Base-by-base conservation (phyloP, 2,888 invertebrate genomes). In the Sarcophaga variegata region DNA sequence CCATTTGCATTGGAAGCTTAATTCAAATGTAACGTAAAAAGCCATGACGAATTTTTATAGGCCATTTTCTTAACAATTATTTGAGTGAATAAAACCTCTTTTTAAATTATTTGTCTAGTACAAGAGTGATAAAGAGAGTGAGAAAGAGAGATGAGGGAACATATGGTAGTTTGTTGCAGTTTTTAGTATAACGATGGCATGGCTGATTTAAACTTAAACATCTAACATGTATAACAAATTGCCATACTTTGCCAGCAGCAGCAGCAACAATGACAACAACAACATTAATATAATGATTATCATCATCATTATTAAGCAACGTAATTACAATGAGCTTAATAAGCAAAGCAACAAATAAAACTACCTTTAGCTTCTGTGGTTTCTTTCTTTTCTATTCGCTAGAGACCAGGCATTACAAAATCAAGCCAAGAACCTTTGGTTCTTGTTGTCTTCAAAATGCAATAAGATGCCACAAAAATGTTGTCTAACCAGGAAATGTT, bases 401-500 rank as follows among this genome's bases (percentile, higher is more conserved):
- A 45, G 45, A 67, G 62, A 54, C 69, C 10, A 49, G 49, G 63
- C 22, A 47, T 27, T 14, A 63, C n/a, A 70, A 22, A 54, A 70
- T 66, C 62, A 84, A 70, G 69, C 70, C 67, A 84, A 87, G 84
- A 87, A 87, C 87, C 84, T 87, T 85, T 82, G 63, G 79, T 75
- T 25, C 67, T 49, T 49, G 49, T 14, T 14, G 14, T 12, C 1
- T 49, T n/a, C 2, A 77, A 10, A 37, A 37, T 37, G 37, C 59
- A 37, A 37, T 17, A 27, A 60, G 59, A 59, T 76, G 74, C 81
- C 81, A 70, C 81, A 87, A 87, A 85, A 87, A 87, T 84, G 87
- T 84, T 84, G 87, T 87, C 79, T 87, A 87, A 87, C 71, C 87
- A 87, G 87, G 87, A 87, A 87, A 87, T 85, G 87, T 85, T 87